Percentiles rank a stretch among this genome's conserved stretches.
Conservation (phyloP, 1,140 invertebrate genomes). For the Papilio polyxenes region DNA sequence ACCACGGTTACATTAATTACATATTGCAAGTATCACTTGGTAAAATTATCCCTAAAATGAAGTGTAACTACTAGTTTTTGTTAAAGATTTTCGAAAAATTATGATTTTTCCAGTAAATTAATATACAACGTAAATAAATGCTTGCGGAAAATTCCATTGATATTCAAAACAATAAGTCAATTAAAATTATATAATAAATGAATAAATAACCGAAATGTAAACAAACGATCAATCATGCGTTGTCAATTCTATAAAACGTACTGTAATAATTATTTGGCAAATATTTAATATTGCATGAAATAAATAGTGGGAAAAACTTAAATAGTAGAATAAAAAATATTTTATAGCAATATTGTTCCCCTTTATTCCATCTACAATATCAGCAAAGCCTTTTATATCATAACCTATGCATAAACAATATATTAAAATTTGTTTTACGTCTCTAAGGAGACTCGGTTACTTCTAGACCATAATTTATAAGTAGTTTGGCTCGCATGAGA, state of each 20-base stretch:
- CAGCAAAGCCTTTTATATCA: neutral
- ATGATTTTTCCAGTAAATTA: no score
- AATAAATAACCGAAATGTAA: constrained; percentile 9
- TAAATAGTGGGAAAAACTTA: neutral
- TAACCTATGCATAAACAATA: neutral
- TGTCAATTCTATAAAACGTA: constrained; percentile 5
- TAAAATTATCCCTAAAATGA: no score
- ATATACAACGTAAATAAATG: neutral
- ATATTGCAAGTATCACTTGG: no score
- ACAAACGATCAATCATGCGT: neutral
- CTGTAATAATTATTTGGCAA: neutral
- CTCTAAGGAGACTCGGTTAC: neutral
- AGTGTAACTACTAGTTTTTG: no score
- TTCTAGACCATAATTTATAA: neutral
- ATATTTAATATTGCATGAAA: neutral
- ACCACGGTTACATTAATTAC: no score
- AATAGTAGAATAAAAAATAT: neutral
- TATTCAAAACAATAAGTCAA: neutral
- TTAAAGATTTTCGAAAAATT: no score
- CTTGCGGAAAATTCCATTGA: neutral
- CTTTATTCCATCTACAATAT: no score
- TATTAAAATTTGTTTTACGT: neutral
- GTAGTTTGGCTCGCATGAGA: constrained; percentile 7
- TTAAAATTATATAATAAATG: neutral
- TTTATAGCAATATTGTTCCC: neutral